phyloP scores from a whole-genome alignment of 37 sponge, comb jelly and placozoan genomes.

The Mnemiopsis leidyi region DNA sequence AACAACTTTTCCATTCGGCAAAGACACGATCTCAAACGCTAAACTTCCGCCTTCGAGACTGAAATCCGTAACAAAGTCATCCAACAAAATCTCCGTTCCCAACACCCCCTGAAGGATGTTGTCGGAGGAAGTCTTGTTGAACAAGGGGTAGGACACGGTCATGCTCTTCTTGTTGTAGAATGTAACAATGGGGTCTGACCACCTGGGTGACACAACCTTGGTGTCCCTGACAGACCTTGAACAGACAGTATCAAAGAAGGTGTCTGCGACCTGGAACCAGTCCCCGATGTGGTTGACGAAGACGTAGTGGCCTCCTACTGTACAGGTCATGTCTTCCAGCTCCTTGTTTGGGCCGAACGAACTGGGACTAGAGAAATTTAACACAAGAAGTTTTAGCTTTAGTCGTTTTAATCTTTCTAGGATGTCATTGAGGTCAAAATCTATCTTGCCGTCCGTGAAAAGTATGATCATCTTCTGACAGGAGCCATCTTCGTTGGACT shows the following conservation, averaged over 20 bases:
- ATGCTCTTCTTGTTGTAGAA: conserved; percentile 9
- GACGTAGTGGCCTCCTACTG: not conserved
- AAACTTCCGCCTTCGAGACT: not conserved
- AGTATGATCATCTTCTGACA: conserved; percentile 13
- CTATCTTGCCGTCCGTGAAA: conserved; percentile 55
- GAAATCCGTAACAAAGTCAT: not conserved
- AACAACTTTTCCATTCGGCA: not conserved
- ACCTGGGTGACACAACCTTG: not conserved
- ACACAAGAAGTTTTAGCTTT: not conserved
- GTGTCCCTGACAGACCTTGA: not conserved
- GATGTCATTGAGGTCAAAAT: not conserved
- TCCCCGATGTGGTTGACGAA: conserved; percentile 6
- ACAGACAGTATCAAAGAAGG: not conserved
- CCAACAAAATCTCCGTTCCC: conserved; percentile 30
- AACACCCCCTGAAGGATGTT: conserved; percentile 20
- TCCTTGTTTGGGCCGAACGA: conserved; percentile 26
- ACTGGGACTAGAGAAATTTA: conserved; percentile 40
- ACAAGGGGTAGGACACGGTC: not conserved
- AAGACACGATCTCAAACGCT: not conserved
- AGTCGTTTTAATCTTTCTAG: not conserved
- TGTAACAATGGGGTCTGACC: not conserved
- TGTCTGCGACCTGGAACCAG: conserved; percentile 48
- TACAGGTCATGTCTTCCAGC: conserved; percentile 2
- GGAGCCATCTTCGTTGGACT: not conserved
- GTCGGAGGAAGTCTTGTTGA: not conserved